These are phyloP conservation scores for Zaprionus tsacasi DNA, from an alignment of 1,140 invertebrate genomes.

Conservation along the genomic window DNA sequence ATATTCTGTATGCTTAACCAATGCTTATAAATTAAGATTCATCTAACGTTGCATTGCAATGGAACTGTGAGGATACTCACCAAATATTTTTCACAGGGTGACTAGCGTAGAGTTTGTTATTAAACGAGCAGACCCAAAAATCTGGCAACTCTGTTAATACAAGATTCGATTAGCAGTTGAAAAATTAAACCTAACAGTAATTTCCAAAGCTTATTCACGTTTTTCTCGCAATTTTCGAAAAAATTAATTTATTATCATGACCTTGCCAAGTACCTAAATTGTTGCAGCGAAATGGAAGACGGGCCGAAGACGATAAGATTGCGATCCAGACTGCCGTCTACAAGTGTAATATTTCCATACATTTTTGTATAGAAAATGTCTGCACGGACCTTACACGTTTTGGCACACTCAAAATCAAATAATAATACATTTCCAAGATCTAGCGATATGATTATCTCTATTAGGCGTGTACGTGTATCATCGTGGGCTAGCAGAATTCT, in stretches of 20 bases:
- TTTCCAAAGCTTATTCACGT: not conserved
- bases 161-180: not conserved
- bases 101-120: too few species aligned
- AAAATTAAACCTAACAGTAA: not conserved
- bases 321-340: not conserved
- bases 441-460: slow-evolving; percentile 1
- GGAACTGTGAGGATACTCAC: too few species aligned
- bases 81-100: too few species aligned
- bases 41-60: too few species aligned
- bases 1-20: too few species aligned
- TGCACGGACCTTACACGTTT: not conserved
- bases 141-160: not conserved
- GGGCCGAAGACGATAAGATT: not conserved
- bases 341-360: not conserved
- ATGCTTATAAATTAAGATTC: too few species aligned
- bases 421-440: not conserved
- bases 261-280: not conserved
- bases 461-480: not conserved
- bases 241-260: not conserved
- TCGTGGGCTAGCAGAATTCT: not conserved
- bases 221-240: not conserved
- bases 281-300: not conserved
- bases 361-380: not conserved
- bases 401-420: not conserved
- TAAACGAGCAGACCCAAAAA: not conserved